Evolutionary conservation across 2,113 vertebrate species (phyloP), one percentile per base, ranked within the genome.

Genomic region (Bos javanicus): DNA sequence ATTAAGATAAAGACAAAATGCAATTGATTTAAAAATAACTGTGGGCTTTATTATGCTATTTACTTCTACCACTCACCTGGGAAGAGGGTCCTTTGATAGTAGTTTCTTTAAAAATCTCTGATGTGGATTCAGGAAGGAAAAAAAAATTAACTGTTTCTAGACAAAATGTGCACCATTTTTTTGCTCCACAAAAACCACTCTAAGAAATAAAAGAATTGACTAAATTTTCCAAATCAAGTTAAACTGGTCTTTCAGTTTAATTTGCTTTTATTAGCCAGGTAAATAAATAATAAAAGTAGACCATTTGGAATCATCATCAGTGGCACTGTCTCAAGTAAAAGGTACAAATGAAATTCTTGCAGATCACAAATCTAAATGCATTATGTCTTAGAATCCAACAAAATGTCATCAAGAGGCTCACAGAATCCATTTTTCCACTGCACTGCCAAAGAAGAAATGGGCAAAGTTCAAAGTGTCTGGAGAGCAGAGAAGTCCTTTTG

Each of bases 291-390:
- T 95, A 89, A 82, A 92, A 98, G 93, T 67, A 97, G 96, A 76
- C 95, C 97, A 91, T 98, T 98, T 98, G 97, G 96, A 97, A 97
- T 97, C 90, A 90, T 98, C 96, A 98, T 98, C 97, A 97, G 96
- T 98, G 98, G 98, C 95, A 98, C 30, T 6, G 54, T 98, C 97
- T 96, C 95, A 57, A 71, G 17, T 23, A 80, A 98, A 90, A 95
- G 94, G 98, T 97, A 96, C 86, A 98, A 5, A 30, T 1, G 14
- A 93, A 98, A 98, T 97, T 98, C 97, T 99, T 98, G 87, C 97
- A 98, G 98, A 97, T 98, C 98, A 98, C 98, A 99, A 99, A 99
- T 99, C 98, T 98, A 97, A 97, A 96, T 59, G 87, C 97, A 98
- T 95, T 97, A 93, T 96, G 43, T 95, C 83, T 97, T 90, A 82